Conservation (phyloP, 2,888 invertebrate species). For the Microplitis deprimator region DNA sequence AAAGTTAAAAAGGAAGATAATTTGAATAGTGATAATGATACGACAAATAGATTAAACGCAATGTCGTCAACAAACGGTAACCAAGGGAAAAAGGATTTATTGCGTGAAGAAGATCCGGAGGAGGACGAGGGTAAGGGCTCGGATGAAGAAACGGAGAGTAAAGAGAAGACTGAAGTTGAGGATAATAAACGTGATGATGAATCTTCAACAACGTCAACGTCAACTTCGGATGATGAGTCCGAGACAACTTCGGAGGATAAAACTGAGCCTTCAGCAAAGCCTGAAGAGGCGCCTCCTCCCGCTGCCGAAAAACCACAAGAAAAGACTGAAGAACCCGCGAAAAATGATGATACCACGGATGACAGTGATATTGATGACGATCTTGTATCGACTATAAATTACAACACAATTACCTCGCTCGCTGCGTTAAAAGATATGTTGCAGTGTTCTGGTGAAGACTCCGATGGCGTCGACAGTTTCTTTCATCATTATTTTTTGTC, state of each 20-base stretch:
- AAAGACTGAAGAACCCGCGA: conserved; percentile 51
- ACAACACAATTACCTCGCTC: conserved; percentile 80
- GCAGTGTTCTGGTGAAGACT: conserved; percentile 75
- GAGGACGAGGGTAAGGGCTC: conserved; percentile 53
- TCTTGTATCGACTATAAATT: conserved; percentile 78
- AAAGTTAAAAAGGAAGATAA: conserved; percentile 51
- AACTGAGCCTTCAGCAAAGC: conserved; percentile 60
- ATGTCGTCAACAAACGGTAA: conserved; percentile 15
- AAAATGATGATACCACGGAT: conserved; percentile 69
- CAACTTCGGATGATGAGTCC: conserved; percentile 67
- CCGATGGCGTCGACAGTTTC: conserved; percentile 75
- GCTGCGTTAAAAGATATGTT: conserved; percentile 80
- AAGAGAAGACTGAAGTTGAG: conserved; percentile 48
- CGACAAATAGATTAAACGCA: conserved; percentile 18
- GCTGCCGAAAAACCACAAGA: conserved; percentile 33
- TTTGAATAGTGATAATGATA: conserved; percentile 36
- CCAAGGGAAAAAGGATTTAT: conserved; percentile 41
- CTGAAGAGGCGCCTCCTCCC: conserved; percentile 40
- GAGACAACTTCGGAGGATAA: conserved; percentile 67
- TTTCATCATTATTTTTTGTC: conserved; percentile 83
- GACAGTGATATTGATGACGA: conserved; percentile 79
- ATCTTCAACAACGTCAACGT: conserved; percentile 62
- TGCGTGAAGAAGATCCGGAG: conserved; percentile 53
- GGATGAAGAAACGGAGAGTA: conserved; percentile 51
- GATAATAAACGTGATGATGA: conserved; percentile 59